phyloP scores from a whole-genome alignment of 2,888 invertebrate species.

The Cephus pulcher region DNA sequence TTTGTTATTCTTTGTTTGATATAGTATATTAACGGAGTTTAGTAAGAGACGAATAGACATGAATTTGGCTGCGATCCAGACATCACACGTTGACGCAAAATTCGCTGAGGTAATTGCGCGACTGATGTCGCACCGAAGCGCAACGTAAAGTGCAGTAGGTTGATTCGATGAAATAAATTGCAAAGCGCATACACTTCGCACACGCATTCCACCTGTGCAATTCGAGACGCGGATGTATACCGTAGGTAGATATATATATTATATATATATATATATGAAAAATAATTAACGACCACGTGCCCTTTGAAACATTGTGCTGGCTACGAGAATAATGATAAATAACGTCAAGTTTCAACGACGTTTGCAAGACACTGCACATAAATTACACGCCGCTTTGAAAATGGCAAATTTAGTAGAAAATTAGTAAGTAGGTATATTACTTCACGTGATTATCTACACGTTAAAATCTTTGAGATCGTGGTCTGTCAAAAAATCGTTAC shows the following conservation, averaged over 20 bases:
- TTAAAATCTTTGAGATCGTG: neutral
- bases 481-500: neutral
- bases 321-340: neutral
- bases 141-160: neutral
- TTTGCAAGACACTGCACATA: neutral
- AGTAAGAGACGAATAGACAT: slow-evolving; percentile 18
- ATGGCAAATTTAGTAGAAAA: neutral
- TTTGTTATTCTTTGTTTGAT: neutral
- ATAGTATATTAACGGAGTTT: neutral
- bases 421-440: neutral
- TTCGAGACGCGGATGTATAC: neutral
- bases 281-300: neutral
- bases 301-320: neutral
- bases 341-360: neutral
- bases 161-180: neutral
- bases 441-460: neutral
- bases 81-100: slow-evolving; percentile 23
- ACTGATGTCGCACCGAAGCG: slow-evolving; percentile 15
- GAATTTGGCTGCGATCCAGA: slow-evolving; percentile 38
- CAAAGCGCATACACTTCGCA: neutral
- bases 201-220: neutral
- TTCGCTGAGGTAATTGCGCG: slow-evolving; percentile 33
- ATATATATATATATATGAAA: neutral
- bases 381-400: neutral
- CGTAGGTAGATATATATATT: neutral